Evolutionary conservation across 1,140 invertebrate genomes (phyloP), one percentile per base, ranked within the genome.

Genomic region (Drosophila arizonae): DNA sequence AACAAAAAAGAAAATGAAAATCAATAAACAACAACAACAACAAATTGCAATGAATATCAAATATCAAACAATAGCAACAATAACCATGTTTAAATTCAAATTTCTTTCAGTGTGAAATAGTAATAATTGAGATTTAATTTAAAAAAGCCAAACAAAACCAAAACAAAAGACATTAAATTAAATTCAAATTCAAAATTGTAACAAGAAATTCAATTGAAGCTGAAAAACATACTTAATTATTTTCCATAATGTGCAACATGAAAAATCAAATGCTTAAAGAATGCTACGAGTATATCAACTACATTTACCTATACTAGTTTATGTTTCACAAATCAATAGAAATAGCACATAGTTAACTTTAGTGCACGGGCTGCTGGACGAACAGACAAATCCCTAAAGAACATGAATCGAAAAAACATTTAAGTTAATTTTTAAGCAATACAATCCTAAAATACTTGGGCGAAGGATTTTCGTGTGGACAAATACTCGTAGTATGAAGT

Each of bases 41-140:
- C 24, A 51, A 57, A 57, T 58, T 70, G 51, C 51, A 70, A 15
- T 64, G 54, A 75, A 75, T 64, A 71, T 69, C 15, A 58, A 57
- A 63, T 28, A 51, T 36, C 17, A 39, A 68, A 56, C 51, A 66
- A 72, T 65, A 66, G 39, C 33, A 72, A 30, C 52, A 56, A 57
- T 11, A 65, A 51, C 24, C 43, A 28, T 43, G 6, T 45, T 28
- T 24, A 45, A 57, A 57, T 11, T 3, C 3, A 57, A 46, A 56
- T 56, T 33, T 56, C 17, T 48, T 58, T 55, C 10, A 39, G 3
- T 17, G 28, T 3, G 6, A 55, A 24, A 39, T 45, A 30, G n/a
- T 39, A 55, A 39, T 24, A 28, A 26, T 58, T 46, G 6, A 41
- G 24, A 48, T 24, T 48, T 21, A 39, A 21, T 6, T 4, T 24